Evolutionary conservation across 37 sponge, comb jelly and placozoan species (phyloP).

Genomic region (Ephydatia muelleri): DNA sequence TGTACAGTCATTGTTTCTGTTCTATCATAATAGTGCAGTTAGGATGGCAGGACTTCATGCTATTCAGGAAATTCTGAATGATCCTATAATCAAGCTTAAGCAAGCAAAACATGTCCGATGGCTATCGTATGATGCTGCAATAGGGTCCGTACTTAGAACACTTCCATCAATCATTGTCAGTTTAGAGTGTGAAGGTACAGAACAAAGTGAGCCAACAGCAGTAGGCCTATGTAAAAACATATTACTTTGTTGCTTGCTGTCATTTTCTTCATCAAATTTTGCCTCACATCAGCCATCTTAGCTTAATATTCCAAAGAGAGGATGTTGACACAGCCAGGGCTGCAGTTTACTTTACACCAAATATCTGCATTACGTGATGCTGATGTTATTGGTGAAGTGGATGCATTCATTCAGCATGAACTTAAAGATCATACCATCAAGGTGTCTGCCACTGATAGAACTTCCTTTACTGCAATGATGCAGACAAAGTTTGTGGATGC

Average conservation of each 20-base stretch:
- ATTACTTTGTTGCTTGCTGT: constrained; percentile 15
- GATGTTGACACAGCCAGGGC: constrained; percentile 3
- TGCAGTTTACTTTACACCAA: neutral
- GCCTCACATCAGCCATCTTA: constrained; percentile 23
- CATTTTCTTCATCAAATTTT: constrained; percentile 9
- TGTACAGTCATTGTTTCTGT: constrained; percentile 15
- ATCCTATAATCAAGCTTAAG: constrained; percentile 39
- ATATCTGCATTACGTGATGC: neutral
- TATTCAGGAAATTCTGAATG: constrained; percentile 35
- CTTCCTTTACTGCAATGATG: neutral
- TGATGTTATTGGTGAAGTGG: neutral
- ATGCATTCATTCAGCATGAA: constrained; percentile 2
- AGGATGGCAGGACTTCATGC: constrained; percentile 33
- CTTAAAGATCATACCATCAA: constrained; percentile 6
- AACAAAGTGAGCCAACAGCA: constrained; percentile 17
- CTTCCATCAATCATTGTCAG: constrained; percentile 40
- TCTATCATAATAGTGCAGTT: constrained; percentile 52
- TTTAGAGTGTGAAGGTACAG: constrained; percentile 25
- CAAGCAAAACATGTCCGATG: constrained; percentile 36
- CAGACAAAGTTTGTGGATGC: constrained; percentile 2
- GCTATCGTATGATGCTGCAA: constrained; percentile 30
- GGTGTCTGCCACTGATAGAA: neutral
- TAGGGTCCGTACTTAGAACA: constrained; percentile 20
- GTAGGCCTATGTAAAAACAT: constrained; percentile 26
- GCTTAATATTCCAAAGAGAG: constrained; percentile 13